Evolutionary conservation across 2,888 invertebrate species (phyloP), one percentile per base, ranked within the genome.

Genomic region (Sialis lutaria): DNA sequence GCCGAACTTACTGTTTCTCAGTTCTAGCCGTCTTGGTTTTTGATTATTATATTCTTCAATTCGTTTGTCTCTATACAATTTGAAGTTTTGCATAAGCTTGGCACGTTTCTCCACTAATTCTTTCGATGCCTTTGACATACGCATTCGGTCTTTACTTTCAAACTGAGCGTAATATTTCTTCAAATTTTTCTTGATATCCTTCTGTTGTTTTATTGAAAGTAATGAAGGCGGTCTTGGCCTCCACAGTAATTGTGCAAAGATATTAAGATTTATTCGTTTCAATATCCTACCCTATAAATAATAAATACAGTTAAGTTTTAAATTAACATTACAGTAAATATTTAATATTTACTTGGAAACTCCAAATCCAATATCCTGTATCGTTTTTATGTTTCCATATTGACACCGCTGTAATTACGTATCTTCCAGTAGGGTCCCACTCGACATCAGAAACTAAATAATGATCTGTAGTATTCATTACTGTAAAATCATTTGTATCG

Each of bases 401-500:
- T 1, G 93, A 93, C 12, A 96, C 93, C 1, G 86, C 90, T 0
- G 96, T 93, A 46, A 89, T 87, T 9, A 98, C 91, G 60, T 91
- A 98, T 51, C 98, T 79, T 2, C 98, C 98, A 4, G 97, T 98
- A 1, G 98, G 97, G 67, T 99, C 98, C 98, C 98, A 99, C 64
- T 96, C 96, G 1, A 97, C 90, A 62, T 96, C 92, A 0, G 93
- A 91, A 63, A 82, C 81, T 64, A 78, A 70, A 66, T 89, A 95
- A 67, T 97, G 96, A 64, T 95, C 95, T 0, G 86, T 84, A 8
- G 85, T 80, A 59, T 87, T 86, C 86, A 93, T 93, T n/a, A 91
- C 78, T 6, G 91, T 82, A 64, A 93, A 95, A 61, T 97, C 96
- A 57, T 87, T 84, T 0, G 93, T 89, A 60, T 97, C 96, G 42